Conservation (phyloP, 2,797 vertebrate genomes). For the Lacerta bilineata region DNA sequence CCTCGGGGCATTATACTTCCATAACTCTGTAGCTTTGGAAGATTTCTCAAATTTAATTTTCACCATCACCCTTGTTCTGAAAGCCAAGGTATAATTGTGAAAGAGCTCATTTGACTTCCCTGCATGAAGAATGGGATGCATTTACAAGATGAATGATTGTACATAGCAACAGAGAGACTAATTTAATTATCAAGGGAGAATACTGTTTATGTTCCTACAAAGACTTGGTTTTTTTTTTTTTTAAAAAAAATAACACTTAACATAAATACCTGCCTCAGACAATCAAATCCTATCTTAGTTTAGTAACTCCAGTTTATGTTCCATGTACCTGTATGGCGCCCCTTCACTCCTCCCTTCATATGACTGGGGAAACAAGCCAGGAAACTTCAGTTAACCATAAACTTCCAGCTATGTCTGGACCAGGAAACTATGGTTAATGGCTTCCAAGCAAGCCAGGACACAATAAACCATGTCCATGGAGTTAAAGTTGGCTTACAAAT, state of each 20-base stretch:
- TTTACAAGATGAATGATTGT: background rate
- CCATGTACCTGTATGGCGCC: background rate
- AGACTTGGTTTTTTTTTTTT: background rate
- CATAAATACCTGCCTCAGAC: background rate
- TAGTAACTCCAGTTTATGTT: background rate
- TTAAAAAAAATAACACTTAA: conserved; percentile 31
- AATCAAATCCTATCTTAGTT: background rate
- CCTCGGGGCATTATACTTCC: conserved; percentile 4
- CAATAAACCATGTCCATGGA: background rate
- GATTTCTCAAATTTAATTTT: conserved; percentile 22
- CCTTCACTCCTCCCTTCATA: background rate
- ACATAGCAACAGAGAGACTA: conserved; percentile 51
- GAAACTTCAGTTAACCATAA: background rate
- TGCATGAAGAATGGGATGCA: conserved; percentile 4
- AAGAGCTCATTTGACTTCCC: background rate
- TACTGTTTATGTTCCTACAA: conserved; percentile 37
- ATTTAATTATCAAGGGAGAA: conserved; percentile 28
- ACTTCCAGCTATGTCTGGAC: background rate
- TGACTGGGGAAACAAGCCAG: background rate
- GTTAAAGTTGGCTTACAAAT: background rate
- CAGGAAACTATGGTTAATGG: background rate
- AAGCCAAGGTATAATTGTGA: background rate
- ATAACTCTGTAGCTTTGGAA: background rate
- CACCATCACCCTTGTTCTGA: background rate
- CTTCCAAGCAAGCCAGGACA: background rate